Conservation (phyloP, 2,113 vertebrate species). For the Diglossa brunneiventris region DNA sequence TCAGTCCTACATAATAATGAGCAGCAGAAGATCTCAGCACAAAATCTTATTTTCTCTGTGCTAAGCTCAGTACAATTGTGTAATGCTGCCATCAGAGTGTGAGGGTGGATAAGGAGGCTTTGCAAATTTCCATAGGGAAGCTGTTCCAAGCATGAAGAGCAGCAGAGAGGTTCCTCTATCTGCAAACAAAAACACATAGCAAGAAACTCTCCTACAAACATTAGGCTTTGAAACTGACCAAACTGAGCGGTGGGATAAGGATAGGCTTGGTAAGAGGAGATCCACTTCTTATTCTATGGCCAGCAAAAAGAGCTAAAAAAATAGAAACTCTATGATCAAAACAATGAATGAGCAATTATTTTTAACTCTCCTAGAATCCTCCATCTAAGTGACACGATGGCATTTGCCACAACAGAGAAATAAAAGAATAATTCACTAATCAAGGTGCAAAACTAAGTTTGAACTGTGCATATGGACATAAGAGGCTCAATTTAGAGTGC, state of each 20-base stretch:
- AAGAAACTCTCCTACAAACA: not conserved
- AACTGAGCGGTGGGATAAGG: not conserved
- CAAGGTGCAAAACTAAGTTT: not conserved
- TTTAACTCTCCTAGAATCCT: not conserved
- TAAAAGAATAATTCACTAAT: not conserved
- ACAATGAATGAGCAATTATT: not conserved
- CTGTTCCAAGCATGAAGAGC: not conserved
- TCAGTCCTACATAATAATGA: not conserved
- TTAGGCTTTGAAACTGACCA: not conserved
- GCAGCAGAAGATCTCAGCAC: not conserved
- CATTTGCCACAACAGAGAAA: not conserved
- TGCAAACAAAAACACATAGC: not conserved
- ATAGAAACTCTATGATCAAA: not conserved
- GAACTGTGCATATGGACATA: not conserved
- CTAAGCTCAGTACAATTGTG: not conserved
- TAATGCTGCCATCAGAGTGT: not conserved
- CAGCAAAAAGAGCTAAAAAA: not conserved
- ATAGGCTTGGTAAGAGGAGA: not conserved
- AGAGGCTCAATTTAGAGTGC: not conserved
- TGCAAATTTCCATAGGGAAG: not conserved
- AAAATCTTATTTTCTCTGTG: not conserved
- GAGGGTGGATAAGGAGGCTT: not conserved
- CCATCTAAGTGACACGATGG: not conserved
- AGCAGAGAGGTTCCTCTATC: not conserved
- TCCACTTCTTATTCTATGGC: not conserved